Evolutionary conservation across 2,797 vertebrate species (phyloP).

Genomic region (Selene dorsalis): DNA sequence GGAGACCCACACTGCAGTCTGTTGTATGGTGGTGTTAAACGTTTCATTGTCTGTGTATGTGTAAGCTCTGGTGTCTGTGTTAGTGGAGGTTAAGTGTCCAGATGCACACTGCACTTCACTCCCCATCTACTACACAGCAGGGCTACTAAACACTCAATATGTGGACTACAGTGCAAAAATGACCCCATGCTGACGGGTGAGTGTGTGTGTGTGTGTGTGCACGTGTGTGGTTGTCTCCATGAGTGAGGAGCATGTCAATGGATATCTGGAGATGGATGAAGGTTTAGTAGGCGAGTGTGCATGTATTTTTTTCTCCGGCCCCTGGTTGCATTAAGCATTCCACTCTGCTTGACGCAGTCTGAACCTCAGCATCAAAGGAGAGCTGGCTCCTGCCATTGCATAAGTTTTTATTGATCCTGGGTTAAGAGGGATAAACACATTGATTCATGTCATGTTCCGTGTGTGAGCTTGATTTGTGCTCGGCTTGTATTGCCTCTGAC

Average conservation of each 20-base stretch:
- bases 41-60: conserved; percentile 10
- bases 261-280: conserved; percentile 30
- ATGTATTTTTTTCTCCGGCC: conserved; percentile 12
- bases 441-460: conserved; percentile 25
- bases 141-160: conserved; percentile 54
- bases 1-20: background rate
- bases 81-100: conserved; percentile 61
- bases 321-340: conserved; percentile 34
- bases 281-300: conserved; percentile 15
- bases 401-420: conserved; percentile 36
- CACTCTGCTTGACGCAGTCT: conserved; percentile 23
- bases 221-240: background rate
- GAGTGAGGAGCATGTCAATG: conserved; percentile 29
- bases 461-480: conserved; percentile 22
- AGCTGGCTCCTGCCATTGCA: background rate
- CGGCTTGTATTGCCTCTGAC: conserved; percentile 17
- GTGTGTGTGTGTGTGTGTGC: background rate
- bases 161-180: conserved; percentile 47
- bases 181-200: conserved; percentile 38
- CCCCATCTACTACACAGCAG: conserved; percentile 51
- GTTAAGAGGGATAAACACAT: conserved; percentile 43
- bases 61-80: conserved; percentile 14
- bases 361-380: conserved; percentile 27
- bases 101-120: conserved; percentile 41
- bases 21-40: background rate